Percentiles rank a stretch among this genome's conserved stretches.
Conservation (phyloP, 2,888 invertebrate species). For the Kuschelorhynchus macadamiae region DNA sequence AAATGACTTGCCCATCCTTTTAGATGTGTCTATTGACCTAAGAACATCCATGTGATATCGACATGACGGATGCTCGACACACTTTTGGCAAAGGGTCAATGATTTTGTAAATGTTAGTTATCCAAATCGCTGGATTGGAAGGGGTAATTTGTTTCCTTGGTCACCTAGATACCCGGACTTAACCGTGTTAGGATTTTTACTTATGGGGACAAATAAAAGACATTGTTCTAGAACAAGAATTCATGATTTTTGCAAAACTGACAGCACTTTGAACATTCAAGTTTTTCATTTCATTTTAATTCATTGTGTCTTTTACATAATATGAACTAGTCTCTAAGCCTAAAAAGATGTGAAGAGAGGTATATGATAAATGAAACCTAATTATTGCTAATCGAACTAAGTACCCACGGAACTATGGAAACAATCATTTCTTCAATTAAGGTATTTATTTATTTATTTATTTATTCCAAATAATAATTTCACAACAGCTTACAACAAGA, state of each 20-base stretch:
- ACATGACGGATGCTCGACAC: conserved; percentile 52
- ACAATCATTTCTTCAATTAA: no score
- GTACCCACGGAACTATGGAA: background rate
- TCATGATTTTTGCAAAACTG: no score
- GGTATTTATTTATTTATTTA: no score
- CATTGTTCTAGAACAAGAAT: background rate
- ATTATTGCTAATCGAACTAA: no score
- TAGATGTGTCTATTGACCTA: conserved; percentile 14
- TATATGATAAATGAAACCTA: no score
- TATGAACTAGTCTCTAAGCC: background rate
- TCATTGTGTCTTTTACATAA: background rate
- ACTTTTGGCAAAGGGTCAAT: conserved; percentile 47
- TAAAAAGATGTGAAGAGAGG: no score
- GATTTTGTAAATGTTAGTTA: conserved; percentile 34
- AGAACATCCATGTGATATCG: conserved; percentile 49
- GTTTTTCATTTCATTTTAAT: background rate
- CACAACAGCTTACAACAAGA: no score
- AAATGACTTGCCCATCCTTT: conserved; percentile 10
- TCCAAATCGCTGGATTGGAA: conserved; percentile 32
- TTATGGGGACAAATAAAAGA: conserved; percentile 7
- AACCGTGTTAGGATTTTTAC: conserved; percentile 9
- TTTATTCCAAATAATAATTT: no score
- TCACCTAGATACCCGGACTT: conserved; percentile 25
- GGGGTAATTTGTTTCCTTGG: conserved; percentile 15
- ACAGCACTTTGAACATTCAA: no score